Base-by-base conservation (phyloP, 2,113 vertebrate species). In the Rhodinocichla rosea region DNA sequence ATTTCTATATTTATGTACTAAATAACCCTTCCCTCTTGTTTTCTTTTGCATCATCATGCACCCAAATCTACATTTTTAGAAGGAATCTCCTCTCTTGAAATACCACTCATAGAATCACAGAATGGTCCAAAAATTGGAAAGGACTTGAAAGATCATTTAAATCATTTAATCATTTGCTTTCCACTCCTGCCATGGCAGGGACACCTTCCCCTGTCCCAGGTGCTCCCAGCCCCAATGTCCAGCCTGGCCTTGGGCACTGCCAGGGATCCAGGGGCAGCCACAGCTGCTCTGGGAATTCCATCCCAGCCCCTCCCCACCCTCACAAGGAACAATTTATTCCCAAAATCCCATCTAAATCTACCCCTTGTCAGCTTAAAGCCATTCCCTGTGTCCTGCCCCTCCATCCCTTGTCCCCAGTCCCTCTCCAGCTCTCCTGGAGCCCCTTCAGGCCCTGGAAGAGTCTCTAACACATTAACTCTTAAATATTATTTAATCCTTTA, bases 21-120 rank as follows among this genome's bases (percentile, higher is more conserved):
- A 68, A 68, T 60, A 60, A n/a, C 4, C 9, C 2, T 5, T 5
- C 4, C 3, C 6, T 1, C 9, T 0, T 3, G 0, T 33, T 35
- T 67, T 26, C 20, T 73, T 92, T 37, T 13, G 49, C 45, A 52
- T 3, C 21, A 33, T 6, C 42, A 28, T 9, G 44, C 13, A 28
- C 28, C 17, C 69, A 56, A 52, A 60, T 18, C 8, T 6, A 9
- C 12, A 6, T 50, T 45, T 47, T 53, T 3, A 47, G 49, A 52
- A 49, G 23, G 1, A 13, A 35, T 13, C 32, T 53, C 18, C 75
- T 82, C 42, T 75, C 27, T 7, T 35, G 37, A 75, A 57, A 47
- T 10, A 33, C 8, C 44, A 19, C 4, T 35, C n/a, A 62, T 0
- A 20, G 16, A 82, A 53, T 30, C 53, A 21, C n/a, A 40, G 62